Conservation (phyloP, 2,797 vertebrate genomes). For the Rhincodon typus region DNA sequence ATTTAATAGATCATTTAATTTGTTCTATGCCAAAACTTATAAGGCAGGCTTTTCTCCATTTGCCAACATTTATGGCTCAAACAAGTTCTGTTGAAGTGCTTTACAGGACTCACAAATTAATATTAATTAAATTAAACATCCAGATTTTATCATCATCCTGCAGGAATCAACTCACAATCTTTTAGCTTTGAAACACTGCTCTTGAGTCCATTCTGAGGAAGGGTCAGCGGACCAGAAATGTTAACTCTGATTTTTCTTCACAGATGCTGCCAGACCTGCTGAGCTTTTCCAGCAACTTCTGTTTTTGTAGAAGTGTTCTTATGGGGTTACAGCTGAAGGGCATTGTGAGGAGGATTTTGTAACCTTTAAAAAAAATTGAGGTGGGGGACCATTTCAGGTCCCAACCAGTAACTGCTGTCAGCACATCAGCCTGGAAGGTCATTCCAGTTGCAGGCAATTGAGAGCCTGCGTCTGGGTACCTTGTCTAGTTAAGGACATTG, state of each 20-base stretch:
- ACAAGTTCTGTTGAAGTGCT: not conserved
- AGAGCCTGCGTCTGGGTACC: too few species aligned
- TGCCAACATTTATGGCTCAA: not conserved
- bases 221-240: too few species aligned
- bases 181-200: not conserved
- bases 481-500: too few species aligned
- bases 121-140: not conserved
- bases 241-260: too few species aligned
- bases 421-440: too few species aligned
- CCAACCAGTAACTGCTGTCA: too few species aligned
- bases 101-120: not conserved
- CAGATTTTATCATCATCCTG: not conserved
- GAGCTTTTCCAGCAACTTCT: not conserved
- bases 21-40: not conserved
- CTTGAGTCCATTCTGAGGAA: not conserved
- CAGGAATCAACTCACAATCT: not conserved
- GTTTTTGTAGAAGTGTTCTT: not conserved
- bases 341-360: not conserved
- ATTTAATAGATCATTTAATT: constrained; percentile 18
- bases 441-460: too few species aligned
- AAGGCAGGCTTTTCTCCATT: not conserved
- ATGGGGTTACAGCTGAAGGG: not conserved
- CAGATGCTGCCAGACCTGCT: too few species aligned
- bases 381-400: too few species aligned
- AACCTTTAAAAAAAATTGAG: too few species aligned